Conservation (phyloP, 2,888 invertebrate genomes). For the Labia minor region DNA sequence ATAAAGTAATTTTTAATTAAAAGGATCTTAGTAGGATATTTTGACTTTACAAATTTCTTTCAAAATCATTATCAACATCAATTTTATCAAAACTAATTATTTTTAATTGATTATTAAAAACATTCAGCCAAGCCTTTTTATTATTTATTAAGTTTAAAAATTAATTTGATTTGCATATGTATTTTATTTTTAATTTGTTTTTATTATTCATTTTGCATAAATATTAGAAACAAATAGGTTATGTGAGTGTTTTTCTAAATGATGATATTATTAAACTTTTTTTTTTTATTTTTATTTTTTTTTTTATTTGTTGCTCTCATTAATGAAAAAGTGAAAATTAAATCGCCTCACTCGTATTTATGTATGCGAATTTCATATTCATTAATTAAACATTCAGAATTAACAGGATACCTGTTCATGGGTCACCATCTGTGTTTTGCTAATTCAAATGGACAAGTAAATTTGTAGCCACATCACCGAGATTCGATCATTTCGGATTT, state of each 20-base stretch:
- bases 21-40: too few species aligned
- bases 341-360: background rate
- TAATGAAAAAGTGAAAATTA: slow-evolving; percentile 4
- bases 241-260: background rate
- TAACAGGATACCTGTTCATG: slow-evolving; percentile 4
- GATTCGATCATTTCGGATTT: slow-evolving; percentile 7
- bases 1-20: too few species aligned
- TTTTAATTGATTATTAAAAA: too few species aligned
- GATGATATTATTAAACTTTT: background rate
- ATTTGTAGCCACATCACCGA: slow-evolving; percentile 4
- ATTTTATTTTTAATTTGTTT: background rate
- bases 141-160: too few species aligned
- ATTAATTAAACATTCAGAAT: slow-evolving; percentile 13
- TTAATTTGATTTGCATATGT: too few species aligned
- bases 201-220: background rate
- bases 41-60: too few species aligned
- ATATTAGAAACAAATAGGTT: too few species aligned
- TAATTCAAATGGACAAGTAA: slow-evolving; percentile 13
- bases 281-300: background rate
- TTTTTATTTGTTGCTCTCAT: background rate
- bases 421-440: slow-evolving; percentile 8
- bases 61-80: too few species aligned
- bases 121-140: too few species aligned
- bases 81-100: too few species aligned
- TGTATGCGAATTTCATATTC: slow-evolving; percentile 13